Conservation (phyloP, 2,888 invertebrate species). For the Holacanthella duospinosa region DNA sequence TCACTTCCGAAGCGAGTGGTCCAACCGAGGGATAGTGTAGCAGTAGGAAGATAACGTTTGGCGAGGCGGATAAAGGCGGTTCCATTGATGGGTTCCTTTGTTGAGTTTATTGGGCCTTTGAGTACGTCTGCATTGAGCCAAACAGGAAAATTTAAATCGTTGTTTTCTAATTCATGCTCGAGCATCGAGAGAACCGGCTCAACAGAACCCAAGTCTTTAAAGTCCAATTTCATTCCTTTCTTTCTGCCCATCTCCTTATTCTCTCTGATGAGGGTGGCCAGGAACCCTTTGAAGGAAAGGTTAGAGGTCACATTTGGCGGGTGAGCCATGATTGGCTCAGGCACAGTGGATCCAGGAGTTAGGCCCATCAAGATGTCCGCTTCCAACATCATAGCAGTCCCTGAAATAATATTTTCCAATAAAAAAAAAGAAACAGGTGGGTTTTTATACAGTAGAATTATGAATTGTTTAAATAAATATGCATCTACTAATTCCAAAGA, state of each 20-base stretch:
- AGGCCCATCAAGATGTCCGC: slow-evolving; percentile 66
- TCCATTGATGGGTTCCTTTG: slow-evolving; percentile 53
- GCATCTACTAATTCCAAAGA: not conserved
- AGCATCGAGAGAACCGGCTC: slow-evolving; percentile 41
- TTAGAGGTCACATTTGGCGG: slow-evolving; percentile 63
- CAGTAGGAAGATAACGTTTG: slow-evolving; percentile 50
- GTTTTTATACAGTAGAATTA: not conserved
- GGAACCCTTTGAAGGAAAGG: slow-evolving; percentile 61
- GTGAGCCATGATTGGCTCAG: slow-evolving; percentile 74
- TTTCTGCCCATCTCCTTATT: slow-evolving; percentile 29
- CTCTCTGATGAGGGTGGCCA: slow-evolving; percentile 47
- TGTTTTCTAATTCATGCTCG: slow-evolving; percentile 4
- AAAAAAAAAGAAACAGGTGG: not conserved
- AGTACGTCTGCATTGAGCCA: slow-evolving; percentile 85
- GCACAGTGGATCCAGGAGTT: slow-evolving; percentile 39
- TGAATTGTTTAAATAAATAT: not conserved
- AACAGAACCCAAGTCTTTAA: slow-evolving; percentile 65
- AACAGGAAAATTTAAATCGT: slow-evolving; percentile 50
- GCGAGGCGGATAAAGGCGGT: slow-evolving; percentile 52
- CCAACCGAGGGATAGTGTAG: slow-evolving; percentile 73
- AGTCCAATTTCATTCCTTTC: slow-evolving; percentile 80
- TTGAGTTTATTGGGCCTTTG: slow-evolving; percentile 58
- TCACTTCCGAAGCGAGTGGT: slow-evolving; percentile 53
- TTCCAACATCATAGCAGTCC: slow-evolving; percentile 66
- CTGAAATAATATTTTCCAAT: slow-evolving; percentile 43